Conservation (phyloP, 2,888 invertebrate species). For the Spisula solida region DNA sequence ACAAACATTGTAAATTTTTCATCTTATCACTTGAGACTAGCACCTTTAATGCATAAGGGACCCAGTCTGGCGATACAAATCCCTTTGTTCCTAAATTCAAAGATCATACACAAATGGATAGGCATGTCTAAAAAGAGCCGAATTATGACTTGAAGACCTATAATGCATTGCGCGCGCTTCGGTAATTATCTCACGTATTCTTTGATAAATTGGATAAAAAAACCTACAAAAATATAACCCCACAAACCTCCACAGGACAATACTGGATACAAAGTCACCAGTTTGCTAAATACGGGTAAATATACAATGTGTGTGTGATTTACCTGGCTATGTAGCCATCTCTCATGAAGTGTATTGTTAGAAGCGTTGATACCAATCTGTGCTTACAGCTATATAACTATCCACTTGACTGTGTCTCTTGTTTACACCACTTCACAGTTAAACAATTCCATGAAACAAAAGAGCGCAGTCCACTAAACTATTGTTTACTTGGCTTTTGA, state of each 20-base stretch:
- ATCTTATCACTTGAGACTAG: too few relatives aligned
- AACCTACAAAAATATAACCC: too few relatives aligned
- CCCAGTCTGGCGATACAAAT: too few relatives aligned
- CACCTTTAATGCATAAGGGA: too few relatives aligned
- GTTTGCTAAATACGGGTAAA: too few relatives aligned
- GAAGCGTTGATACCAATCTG: not conserved
- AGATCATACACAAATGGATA: not conserved
- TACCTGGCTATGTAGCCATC: slow-evolving; percentile 4
- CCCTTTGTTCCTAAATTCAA: not conserved
- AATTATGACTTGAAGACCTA: too few relatives aligned
- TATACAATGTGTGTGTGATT: not conserved
- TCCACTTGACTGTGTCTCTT: slow-evolving; percentile 26
- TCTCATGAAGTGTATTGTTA: not conserved
- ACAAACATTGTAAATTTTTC: too few relatives aligned
- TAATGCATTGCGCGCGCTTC: too few relatives aligned
- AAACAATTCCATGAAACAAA: slow-evolving; percentile 26
- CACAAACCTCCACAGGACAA: not conserved
- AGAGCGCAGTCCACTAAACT: slow-evolving; percentile 13
- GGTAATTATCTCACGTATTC: too few relatives aligned
- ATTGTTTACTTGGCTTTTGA: not conserved
- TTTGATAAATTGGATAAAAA: too few relatives aligned
- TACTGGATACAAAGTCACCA: too few relatives aligned
- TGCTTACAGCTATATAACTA: slow-evolving; percentile 9
- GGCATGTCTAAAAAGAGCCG: too few relatives aligned
- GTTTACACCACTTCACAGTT: slow-evolving; percentile 14